Percentiles rank a stretch among this genome's conserved stretches.
Conservation (phyloP, 2,113 vertebrate species). For the Etheostoma spectabile region DNA sequence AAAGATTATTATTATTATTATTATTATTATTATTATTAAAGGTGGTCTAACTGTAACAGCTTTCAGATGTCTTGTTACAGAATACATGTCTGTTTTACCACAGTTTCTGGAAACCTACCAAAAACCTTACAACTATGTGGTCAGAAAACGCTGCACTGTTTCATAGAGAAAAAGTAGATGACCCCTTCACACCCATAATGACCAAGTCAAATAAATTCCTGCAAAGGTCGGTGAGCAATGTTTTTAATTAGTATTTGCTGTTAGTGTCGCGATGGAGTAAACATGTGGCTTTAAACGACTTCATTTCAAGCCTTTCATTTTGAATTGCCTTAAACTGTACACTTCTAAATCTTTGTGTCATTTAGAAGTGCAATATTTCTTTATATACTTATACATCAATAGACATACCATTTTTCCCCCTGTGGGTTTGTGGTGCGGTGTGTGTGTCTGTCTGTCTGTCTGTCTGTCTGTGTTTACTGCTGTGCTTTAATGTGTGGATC, state of each 20-base stretch:
- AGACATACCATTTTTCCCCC: background rate
- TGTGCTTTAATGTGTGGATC: background rate
- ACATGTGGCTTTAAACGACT: background rate
- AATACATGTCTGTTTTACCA: background rate
- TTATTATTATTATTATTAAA: no score
- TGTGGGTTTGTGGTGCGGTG: background rate
- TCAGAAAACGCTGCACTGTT: slow-evolving; percentile 7
- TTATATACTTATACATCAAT: background rate
- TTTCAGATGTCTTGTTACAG: background rate
- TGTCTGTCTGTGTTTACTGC: background rate
- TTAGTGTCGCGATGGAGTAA: background rate
- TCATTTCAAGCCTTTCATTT: background rate
- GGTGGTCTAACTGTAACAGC: background rate
- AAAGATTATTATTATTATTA: no score
- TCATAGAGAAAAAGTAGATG: slow-evolving; percentile 13
- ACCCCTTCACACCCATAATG: slow-evolving; percentile 12
- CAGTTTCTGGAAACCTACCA: slow-evolving; percentile 12
- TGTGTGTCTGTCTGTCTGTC: background rate
- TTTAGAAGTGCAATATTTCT: background rate
- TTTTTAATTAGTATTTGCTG: background rate
- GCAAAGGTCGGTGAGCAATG: background rate
- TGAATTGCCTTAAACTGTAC: background rate
- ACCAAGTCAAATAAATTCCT: background rate
- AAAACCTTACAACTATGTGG: background rate
- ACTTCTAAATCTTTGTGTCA: background rate